Evolutionary conservation across 2,888 invertebrate species (phyloP).

Genomic region (Orthosia gothica): DNA sequence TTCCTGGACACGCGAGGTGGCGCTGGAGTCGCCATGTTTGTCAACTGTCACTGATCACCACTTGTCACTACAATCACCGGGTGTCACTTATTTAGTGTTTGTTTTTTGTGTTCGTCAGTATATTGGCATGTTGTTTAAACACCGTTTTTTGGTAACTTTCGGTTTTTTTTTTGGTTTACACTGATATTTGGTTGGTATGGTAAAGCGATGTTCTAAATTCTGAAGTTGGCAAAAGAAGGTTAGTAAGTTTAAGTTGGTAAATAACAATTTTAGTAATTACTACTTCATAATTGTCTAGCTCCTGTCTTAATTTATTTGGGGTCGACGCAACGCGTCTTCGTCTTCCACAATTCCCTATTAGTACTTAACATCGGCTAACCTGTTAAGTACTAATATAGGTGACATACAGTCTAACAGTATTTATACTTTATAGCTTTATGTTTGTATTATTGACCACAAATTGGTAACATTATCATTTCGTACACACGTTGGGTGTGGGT

Average conservation of each 20-base stretch:
- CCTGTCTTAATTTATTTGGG: no score
- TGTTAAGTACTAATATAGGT: no score
- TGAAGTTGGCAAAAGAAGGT: slow-evolving; percentile 41
- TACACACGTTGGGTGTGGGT: slow-evolving; percentile 23
- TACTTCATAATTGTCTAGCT: no score
- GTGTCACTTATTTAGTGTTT: slow-evolving; percentile 28
- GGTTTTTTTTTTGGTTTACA: slow-evolving; percentile 8
- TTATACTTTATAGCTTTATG: background rate
- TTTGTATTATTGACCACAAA: slow-evolving; percentile 2
- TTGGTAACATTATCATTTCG: slow-evolving; percentile 18
- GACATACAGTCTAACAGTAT: background rate
- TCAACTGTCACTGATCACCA: slow-evolving; percentile 45
- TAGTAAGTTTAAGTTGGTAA: no score
- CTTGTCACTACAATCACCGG: slow-evolving; percentile 29
- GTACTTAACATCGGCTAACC: no score
- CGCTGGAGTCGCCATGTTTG: slow-evolving; percentile 82
- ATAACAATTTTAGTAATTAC: no score
- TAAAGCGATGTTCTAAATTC: slow-evolving; percentile 14
- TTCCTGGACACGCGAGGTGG: slow-evolving; percentile 88
- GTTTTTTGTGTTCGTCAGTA: slow-evolving; percentile 28
- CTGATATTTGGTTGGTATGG: slow-evolving; percentile 7
- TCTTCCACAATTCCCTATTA: no score
- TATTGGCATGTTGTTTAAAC: slow-evolving; percentile 34
- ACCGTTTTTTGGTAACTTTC: background rate
- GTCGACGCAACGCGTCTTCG: no score